A percentile compares a stretch with the other conserved stretches of the same genome.
phyloP scores from a whole-genome alignment of 2,797 vertebrate species.

The Gephyroberyx darwinii region DNA sequence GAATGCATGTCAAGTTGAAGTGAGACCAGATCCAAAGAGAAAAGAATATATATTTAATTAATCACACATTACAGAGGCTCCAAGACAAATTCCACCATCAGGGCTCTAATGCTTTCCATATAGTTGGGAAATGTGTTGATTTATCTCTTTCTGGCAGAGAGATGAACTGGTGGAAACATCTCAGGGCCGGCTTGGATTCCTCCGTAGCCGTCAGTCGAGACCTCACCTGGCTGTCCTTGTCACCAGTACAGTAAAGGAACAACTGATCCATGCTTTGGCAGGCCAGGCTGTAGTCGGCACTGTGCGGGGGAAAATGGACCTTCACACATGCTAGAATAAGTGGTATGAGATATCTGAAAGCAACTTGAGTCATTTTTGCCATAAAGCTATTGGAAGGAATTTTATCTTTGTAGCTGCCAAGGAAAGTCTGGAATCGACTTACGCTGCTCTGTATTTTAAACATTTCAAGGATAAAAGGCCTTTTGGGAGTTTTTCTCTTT shows the following conservation, averaged over 20 bases:
- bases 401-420: slow-evolving; percentile 31
- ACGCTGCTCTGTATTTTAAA: neutral
- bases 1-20: slow-evolving; percentile 46
- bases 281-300: neutral
- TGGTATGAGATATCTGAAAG: slow-evolving; percentile 22
- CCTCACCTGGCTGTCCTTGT: slow-evolving; percentile 43
- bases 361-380: slow-evolving; percentile 31
- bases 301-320: slow-evolving; percentile 9
- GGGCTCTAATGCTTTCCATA: slow-evolving; percentile 48
- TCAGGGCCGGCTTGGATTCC: slow-evolving; percentile 4
- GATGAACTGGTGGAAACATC: slow-evolving; percentile 33
- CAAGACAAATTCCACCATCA: slow-evolving; percentile 31
- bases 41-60: slow-evolving; percentile 57
- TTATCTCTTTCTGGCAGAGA: slow-evolving; percentile 23
- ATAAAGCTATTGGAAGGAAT: slow-evolving; percentile 53
- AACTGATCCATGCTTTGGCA: slow-evolving; percentile 52
- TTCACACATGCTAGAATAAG: slow-evolving; percentile 15
- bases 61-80: slow-evolving; percentile 54
- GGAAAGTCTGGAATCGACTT: slow-evolving; percentile 29
- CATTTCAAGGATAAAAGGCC: slow-evolving; percentile 1
- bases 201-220: slow-evolving; percentile 5
- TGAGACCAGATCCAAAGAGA: slow-evolving; percentile 25
- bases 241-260: slow-evolving; percentile 31
- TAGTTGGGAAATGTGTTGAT: slow-evolving; percentile 39
- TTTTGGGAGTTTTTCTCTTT: neutral